phyloP scores from a whole-genome alignment of 2,113 vertebrate species.

The Pygoscelis antarcticus region DNA sequence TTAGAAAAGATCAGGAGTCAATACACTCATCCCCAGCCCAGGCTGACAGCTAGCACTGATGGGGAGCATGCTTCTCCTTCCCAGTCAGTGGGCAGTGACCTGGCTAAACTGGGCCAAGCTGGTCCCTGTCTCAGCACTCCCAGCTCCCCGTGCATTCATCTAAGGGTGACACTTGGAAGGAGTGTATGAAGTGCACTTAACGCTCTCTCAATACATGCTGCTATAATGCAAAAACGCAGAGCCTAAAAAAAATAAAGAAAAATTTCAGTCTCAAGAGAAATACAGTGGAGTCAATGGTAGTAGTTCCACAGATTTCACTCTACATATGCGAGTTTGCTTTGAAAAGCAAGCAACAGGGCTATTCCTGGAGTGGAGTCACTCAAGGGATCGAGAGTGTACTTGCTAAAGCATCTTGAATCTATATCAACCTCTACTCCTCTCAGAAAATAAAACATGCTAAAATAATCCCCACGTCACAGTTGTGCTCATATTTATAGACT shows the following conservation, averaged over 20 bases:
- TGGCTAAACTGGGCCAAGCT: background rate
- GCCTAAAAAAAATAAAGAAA: background rate
- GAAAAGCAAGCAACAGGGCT: background rate
- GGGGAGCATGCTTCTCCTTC: fast-evolving
- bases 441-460: background rate
- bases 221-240: background rate
- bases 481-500: background rate
- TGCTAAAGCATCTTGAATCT: background rate
- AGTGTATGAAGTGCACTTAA: fast-evolving
- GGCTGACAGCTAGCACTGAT: background rate
- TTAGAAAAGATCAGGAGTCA: background rate
- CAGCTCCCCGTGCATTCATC: fast-evolving
- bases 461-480: background rate
- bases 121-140: background rate
- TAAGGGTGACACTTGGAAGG: background rate
- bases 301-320: background rate
- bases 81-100: fast-evolving
- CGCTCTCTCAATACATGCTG: background rate
- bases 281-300: background rate
- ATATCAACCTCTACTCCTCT: background rate
- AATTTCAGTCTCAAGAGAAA: background rate
- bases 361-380: background rate
- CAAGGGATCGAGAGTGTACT: background rate
- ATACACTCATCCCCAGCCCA: background rate
- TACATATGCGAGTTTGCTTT: background rate